Percentiles rank a stretch among this genome's conserved stretches.
Conservation (phyloP, 2,113 vertebrate genomes). For the Struthidea cinerea region DNA sequence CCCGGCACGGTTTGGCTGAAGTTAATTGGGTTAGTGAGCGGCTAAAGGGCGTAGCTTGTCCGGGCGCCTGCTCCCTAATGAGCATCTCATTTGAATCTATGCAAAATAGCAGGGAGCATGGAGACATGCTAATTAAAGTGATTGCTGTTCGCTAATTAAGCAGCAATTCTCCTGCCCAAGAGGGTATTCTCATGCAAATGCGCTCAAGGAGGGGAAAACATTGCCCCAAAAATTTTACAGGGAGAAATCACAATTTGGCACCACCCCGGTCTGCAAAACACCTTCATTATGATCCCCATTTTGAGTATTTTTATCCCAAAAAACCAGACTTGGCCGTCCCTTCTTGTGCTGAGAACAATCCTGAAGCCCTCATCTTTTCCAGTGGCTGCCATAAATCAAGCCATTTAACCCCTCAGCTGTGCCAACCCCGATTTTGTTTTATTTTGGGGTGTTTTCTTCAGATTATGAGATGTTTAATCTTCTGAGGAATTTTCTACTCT, state of each 20-base stretch:
- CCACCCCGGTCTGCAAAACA: not conserved
- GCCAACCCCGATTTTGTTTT: not conserved
- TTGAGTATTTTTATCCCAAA: not conserved
- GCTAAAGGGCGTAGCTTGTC: conserved; percentile 68
- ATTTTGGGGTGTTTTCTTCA: not conserved
- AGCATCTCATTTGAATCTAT: conserved; percentile 79
- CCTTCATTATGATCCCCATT: not conserved
- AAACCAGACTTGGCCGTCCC: fast-evolving
- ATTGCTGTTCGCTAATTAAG: conserved; percentile 82
- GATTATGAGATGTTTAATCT: not conserved
- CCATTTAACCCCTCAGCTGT: not conserved
- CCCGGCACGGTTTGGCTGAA: not conserved
- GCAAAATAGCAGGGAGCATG: conserved; percentile 74
- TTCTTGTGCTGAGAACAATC: not conserved
- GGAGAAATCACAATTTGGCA: not conserved
- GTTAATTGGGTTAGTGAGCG: conserved; percentile 36
- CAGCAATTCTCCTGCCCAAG: conserved; percentile 70
- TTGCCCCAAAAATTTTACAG: not conserved
- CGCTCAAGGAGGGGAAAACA: not conserved
- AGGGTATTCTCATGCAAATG: conserved; percentile 76
- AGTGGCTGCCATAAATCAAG: not conserved
- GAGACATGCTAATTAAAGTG: conserved; percentile 79
- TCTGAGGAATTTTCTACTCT: fast-evolving
- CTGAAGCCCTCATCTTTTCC: not conserved
- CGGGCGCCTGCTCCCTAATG: conserved; percentile 72